These are phyloP conservation scores for Strigamia crassipes DNA, from an alignment of 2,888 invertebrate genomes.

Conservation along the genomic window DNA sequence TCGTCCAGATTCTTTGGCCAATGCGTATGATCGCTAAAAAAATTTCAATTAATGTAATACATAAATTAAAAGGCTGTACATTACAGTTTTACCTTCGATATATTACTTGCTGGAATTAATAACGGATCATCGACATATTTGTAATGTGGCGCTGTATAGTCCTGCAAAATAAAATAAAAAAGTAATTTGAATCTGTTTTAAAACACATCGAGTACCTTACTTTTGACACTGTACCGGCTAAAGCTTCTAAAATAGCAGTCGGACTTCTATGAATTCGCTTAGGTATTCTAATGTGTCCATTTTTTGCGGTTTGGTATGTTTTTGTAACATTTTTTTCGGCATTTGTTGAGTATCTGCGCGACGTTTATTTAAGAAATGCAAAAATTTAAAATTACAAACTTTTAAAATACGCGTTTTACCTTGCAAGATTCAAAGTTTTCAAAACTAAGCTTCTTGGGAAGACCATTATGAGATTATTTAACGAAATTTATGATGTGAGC, in stretches of 20 bases:
- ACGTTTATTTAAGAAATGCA: too few relatives aligned
- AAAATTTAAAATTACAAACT: too few relatives aligned
- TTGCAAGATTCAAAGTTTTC: too few relatives aligned
- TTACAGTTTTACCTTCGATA: conserved; percentile 60
- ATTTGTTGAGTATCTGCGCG: too few relatives aligned
- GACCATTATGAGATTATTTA: too few relatives aligned
- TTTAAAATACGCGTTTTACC: too few relatives aligned
- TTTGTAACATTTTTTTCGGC: too few relatives aligned
- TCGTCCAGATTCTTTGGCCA: conserved; percentile 82
- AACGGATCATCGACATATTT: conserved; percentile 92
- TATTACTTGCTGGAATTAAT: conserved; percentile 75
- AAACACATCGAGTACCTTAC: conserved; percentile 39
- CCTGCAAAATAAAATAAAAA: conserved; percentile 66
- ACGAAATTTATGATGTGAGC: too few relatives aligned
- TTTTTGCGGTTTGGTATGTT: neutral
- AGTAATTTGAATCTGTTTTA: neutral
- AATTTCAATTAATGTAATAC: neutral
- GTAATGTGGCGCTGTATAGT: conserved; percentile 84
- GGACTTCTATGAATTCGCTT: conserved; percentile 64
- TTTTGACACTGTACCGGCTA: conserved; percentile 55
- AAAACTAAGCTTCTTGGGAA: too few relatives aligned
- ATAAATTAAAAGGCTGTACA: neutral
- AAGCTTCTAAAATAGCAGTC: conserved; percentile 76
- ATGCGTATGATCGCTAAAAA: conserved; percentile 68
- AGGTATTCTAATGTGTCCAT: neutral